Base-by-base conservation (phyloP, 2,113 vertebrate genomes). In the Scolopax mira region DNA sequence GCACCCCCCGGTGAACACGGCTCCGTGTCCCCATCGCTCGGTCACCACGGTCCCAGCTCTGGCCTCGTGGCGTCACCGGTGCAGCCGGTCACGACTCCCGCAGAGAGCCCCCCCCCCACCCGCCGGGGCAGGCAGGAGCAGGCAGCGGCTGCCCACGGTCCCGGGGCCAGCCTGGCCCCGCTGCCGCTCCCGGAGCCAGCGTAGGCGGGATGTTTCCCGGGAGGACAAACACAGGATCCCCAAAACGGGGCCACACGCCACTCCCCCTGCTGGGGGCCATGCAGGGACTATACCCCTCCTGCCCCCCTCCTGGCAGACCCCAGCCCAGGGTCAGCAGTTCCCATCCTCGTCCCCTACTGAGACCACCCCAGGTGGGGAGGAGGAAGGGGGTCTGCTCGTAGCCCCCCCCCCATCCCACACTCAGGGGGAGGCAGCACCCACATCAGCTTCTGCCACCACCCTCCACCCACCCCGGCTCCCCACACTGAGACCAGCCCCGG, bases 1-100 rank as follows among this genome's bases (percentile, higher is more conserved):
- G 8, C 10, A 61, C 31, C 23, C 10, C 77, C 31, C 23, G 4
- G 1, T 9, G 11, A 48, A 31, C 3, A 1, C 9, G 6, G 13
- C 13, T 1, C 28, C 60, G 16, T 27, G 5, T 51, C 11, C 9
- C 6, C 31, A 9, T 22, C 3, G 11, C 37, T 39, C 15, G 86
- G 97, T 97, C 98, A 97, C 95, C 91, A 98, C 67, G 90, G 39
- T 91, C 77, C 81, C 92, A 93, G 92, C 96, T 98, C 93, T 71
- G 97, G 69, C 77, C 27, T 22, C 92, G 33, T 55, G 23, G 89
- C 94, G 94, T 79, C 91, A 92, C 92, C 96, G 58, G 96, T 79
- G 85, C 94, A 94, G 96, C 54, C 71, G 91, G 91, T 97, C 98
- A 97, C 97, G 94, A 98, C 96, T 97, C 96, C 58, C 1, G 27